Conservation (phyloP, 2,797 vertebrate genomes). For the Vireo griseus region DNA sequence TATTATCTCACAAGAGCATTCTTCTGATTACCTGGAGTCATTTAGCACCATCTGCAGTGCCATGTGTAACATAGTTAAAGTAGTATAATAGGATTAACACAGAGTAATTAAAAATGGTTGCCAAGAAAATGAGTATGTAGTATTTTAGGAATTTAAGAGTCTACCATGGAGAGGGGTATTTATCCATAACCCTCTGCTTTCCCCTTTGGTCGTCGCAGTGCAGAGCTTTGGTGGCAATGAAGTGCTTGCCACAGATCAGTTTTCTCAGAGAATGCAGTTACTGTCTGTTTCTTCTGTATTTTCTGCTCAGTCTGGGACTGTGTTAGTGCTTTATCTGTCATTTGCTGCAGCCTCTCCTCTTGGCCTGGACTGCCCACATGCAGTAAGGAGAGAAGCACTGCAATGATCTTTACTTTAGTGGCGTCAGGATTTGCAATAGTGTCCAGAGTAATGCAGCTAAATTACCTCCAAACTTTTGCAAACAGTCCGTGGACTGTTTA, state of each 20-base stretch:
- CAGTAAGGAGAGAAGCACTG: not conserved
- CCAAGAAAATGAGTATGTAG: not conserved
- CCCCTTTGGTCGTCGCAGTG: not conserved
- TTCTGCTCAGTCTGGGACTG: not conserved
- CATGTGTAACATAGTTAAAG: not conserved
- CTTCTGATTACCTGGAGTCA: constrained; percentile 15
- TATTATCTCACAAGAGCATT: constrained; percentile 10
- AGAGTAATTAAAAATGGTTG: not conserved
- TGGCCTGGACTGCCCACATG: not conserved
- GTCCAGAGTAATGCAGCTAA: not conserved
- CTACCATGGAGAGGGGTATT: not conserved
- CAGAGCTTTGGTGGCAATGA: not conserved
- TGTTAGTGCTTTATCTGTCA: not conserved
- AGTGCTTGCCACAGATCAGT: not conserved
- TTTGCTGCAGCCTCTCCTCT: not conserved
- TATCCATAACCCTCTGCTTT: not conserved
- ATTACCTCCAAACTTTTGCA: not conserved
- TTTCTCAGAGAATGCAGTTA: not conserved
- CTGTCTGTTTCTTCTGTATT: not conserved
- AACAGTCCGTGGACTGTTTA: not conserved
- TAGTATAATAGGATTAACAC: not conserved
- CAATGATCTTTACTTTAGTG: not conserved
- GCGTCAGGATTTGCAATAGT: not conserved
- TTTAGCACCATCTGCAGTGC: constrained; percentile 38
- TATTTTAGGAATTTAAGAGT: not conserved